A percentile compares a stretch with the other conserved stretches of the same genome.
Conservation (phyloP, 2,797 vertebrate genomes). For the Peromyscus attwateri region DNA sequence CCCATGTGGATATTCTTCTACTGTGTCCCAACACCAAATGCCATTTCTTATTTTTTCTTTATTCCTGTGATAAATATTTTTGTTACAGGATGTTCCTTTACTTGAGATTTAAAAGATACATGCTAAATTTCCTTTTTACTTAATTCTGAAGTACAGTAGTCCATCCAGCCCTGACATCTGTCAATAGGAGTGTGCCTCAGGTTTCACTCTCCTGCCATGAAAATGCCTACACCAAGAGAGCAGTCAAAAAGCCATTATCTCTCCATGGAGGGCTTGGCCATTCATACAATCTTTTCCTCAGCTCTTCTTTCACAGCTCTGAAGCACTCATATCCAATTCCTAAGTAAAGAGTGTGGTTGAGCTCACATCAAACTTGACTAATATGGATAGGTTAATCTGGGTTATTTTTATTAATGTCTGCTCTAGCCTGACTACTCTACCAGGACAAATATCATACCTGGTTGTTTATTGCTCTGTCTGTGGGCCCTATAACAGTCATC, state of each 20-base stretch:
- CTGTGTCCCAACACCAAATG: background rate
- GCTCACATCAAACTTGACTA: background rate
- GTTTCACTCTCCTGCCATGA: background rate
- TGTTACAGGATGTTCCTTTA: background rate
- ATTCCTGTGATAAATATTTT: background rate
- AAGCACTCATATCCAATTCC: background rate
- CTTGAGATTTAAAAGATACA: background rate
- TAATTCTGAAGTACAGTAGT: background rate
- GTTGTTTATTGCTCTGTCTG: background rate
- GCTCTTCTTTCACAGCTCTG: background rate
- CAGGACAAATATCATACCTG: background rate
- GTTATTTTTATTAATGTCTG: no score
- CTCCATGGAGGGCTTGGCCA: no score
- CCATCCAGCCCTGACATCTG: background rate
- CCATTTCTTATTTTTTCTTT: background rate
- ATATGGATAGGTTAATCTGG: no score
- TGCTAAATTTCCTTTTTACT: background rate
- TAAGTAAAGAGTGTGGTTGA: background rate
- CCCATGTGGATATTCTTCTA: background rate
- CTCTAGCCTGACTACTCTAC: background rate
- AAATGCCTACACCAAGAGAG: background rate
- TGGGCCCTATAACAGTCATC: background rate
- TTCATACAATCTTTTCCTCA: rapidly evolving
- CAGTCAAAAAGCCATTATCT: no score
- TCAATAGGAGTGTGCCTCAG: no score